Base-by-base conservation (phyloP, 2,888 invertebrate genomes). In the Linnaemya vulpina region DNA sequence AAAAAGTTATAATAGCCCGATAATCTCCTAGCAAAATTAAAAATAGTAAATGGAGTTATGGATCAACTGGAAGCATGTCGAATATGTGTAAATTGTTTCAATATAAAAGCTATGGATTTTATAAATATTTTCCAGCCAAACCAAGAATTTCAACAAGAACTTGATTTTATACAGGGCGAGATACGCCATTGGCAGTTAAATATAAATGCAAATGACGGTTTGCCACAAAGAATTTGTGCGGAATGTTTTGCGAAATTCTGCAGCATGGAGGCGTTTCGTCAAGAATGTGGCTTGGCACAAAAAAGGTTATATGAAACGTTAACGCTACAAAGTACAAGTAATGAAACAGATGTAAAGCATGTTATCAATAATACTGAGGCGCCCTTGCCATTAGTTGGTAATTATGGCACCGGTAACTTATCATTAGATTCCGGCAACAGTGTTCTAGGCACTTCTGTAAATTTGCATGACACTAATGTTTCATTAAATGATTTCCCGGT, bases 241-340 rank as follows among this genome's bases (percentile, higher is more conserved):
- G 84, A 87, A 74, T 88, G 88, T 35, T 88, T 87, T 84, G 74
- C 87, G 9, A 87, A 86, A 77, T 88, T 88, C 46, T 87, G 87
- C 62, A 86, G 87, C 53, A 86, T 88, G 30, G 75, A 87, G 8
- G 71, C 86, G 8, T 88, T 87, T 76, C 85, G 86, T 1, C 74
- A 76, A 11, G 87, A 88, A 40, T 87, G 87, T 68, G 65, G 68
- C 17, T 55, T 58, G 22, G 87, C 86, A 1, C 87, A 88, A 46
- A 62, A 86, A 17, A 88, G 87, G 38, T 74, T 88, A n/a, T n/a
- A 87, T 38, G 81, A 87, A 46, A 76, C 87, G 0, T 67, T 87
- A 60, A 63, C 78, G 62, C 62, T 62, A 9, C 70, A 71, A 25
- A 49, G 20, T 4, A 3, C 20, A 4, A 53, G 4, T 60, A 49